A percentile compares a stretch with the other conserved stretches of the same genome.
Evolutionary conservation across 2,888 invertebrate genomes (phyloP).

Genomic region (Opisthograptis luteolata): DNA sequence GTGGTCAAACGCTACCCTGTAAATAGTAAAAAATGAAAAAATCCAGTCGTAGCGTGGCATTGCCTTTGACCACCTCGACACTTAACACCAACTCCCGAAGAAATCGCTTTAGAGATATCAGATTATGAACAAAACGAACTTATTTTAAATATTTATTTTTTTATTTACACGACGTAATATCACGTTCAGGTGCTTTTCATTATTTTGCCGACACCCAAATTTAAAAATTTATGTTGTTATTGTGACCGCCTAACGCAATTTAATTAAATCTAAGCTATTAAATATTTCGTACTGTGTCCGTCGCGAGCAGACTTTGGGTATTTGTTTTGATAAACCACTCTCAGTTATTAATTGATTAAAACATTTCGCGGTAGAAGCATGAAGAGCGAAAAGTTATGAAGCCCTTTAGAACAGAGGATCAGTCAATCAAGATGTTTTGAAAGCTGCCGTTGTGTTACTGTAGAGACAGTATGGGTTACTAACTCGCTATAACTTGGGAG

Average conservation of each 20-base stretch:
- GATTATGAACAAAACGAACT: no score
- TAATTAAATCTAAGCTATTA: slow-evolving; percentile 7
- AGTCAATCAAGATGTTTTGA: slow-evolving; percentile 9
- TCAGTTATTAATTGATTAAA: slow-evolving; percentile 17
- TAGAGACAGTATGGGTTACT: slow-evolving; percentile 6
- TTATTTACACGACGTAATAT: no score
- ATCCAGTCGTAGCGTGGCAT: no score
- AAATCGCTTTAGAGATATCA: no score
- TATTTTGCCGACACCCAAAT: not conserved
- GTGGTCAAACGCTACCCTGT: no score
- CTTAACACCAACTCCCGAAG: no score
- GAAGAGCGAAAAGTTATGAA: slow-evolving; percentile 15
- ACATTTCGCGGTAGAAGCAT: not conserved
- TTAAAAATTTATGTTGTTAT: slow-evolving; percentile 10
- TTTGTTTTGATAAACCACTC: slow-evolving; percentile 13
- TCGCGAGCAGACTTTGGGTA: slow-evolving; percentile 6
- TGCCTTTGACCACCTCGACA: no score
- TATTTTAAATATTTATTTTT: no score
- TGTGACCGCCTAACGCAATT: not conserved
- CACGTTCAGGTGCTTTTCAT: no score
- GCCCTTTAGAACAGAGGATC: slow-evolving; percentile 9
- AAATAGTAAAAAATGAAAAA: no score
- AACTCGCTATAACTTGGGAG: no score
- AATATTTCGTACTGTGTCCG: slow-evolving; percentile 3
- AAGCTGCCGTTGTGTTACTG: not conserved